Percentiles rank a stretch among this genome's conserved stretches.
Conservation (phyloP, 1,140 invertebrate genomes). For the Polyergus mexicanus region DNA sequence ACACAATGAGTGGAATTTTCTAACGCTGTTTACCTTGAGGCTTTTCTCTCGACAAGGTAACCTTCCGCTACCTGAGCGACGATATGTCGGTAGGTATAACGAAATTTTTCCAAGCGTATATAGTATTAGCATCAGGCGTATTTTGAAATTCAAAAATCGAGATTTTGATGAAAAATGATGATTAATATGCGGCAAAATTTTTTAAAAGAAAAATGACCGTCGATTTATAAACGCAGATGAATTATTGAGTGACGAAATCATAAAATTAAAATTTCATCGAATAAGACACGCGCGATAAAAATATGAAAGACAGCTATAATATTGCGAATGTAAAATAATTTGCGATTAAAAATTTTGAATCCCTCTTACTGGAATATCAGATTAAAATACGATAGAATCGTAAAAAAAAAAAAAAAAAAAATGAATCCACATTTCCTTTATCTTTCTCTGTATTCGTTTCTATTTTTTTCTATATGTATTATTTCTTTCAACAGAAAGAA, state of each 20-base stretch:
- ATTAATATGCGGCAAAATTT: not conserved
- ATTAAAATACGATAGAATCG: too few relatives aligned
- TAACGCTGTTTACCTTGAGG: slow-evolving; percentile 39
- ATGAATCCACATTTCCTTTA: too few relatives aligned
- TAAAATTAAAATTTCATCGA: not conserved
- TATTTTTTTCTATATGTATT: too few relatives aligned
- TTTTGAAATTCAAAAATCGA: too few relatives aligned
- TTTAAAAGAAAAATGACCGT: not conserved
- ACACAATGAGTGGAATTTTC: slow-evolving; percentile 56
- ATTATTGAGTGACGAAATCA: not conserved
- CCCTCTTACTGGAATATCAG: too few relatives aligned
- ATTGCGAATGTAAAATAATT: too few relatives aligned
- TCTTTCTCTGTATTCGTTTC: too few relatives aligned
- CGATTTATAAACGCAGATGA: not conserved
- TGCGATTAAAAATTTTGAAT: too few relatives aligned
- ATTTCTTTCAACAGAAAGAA: too few relatives aligned
- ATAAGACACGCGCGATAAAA: not conserved
- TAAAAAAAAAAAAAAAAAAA: too few relatives aligned
- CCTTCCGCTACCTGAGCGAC: not conserved
- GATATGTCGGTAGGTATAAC: slow-evolving; percentile 4
- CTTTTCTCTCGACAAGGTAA: not conserved
- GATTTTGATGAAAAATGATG: too few relatives aligned
- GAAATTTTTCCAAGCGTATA: not conserved
- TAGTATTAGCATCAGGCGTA: too few relatives aligned
- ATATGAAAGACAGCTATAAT: not conserved